Evolutionary conservation across 2,797 vertebrate genomes (phyloP), one percentile per base, ranked within the genome.

Genomic region (Neosilurus mollespiculum): DNA sequence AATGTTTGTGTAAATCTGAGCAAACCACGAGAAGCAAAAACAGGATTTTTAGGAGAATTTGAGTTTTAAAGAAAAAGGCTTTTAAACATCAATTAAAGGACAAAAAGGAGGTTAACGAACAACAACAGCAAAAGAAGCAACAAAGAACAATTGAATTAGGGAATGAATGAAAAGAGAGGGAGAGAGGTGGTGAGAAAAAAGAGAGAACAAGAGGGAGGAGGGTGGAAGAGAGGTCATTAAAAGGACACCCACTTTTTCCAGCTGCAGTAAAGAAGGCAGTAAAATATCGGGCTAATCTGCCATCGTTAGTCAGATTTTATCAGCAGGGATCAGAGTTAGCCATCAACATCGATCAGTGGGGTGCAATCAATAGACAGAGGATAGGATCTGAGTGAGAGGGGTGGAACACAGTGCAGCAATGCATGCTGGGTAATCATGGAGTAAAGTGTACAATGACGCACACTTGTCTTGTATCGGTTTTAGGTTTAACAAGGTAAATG

Each of bases 231-330:
- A 89, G 90, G 94, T 96, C 94, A 92, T 88, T 91, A 89, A 94
- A 93, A 96, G 95, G 94, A 95, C 88, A 93, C 91, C 89, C 91
- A 91, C 92, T 93, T 88, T 3, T 91, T 92, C 81, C 85, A 65
- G 64, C 77, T 84, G 92, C 91, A 83, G 87, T 91, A 94, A 93
- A 82, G 56, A 90, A 91, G 90, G 92, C 94, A 91, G 91, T 93
- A 92, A 95, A 93, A 92, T 92, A 93, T 93, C 90, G 89, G 92
- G 93, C 91, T 94, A 94, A 95, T 94, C 93, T 93, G 90, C 92
- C 91, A 62, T 93, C 92, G 94, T 94, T 95, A 93, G 88, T 69
- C 91, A 95, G 93, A 95, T 96, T 95, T 94, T 94, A 94, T 95
- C 94, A 93, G 92, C 78, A 73, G 93, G 92, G 92, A 94, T 94